phyloP scores from a whole-genome alignment of 2,888 invertebrate species.

The Lithosia quadra region DNA sequence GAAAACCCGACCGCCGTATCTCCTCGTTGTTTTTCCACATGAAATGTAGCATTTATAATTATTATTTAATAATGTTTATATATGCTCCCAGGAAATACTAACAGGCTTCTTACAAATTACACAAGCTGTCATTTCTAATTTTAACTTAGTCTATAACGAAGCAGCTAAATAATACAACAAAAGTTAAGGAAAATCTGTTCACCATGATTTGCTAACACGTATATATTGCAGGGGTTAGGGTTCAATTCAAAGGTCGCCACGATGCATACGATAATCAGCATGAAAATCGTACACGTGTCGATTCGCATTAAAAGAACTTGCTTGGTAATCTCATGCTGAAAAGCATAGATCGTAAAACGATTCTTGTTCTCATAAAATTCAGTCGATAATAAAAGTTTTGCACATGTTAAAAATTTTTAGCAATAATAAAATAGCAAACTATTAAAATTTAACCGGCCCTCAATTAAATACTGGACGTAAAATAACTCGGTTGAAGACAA shows the following conservation, averaged over 20 bases:
- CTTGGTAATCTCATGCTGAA: conserved; percentile 55
- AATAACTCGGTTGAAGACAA: background rate
- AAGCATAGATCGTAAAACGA: conserved; percentile 68
- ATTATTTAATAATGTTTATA: background rate
- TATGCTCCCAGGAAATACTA: conserved; percentile 4
- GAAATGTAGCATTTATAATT: conserved; percentile 12
- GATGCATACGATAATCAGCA: background rate
- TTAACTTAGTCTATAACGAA: background rate
- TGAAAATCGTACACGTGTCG: conserved; percentile 47
- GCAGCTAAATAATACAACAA: background rate
- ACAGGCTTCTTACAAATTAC: background rate
- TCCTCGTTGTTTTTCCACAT: conserved; percentile 21
- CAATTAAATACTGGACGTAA: background rate
- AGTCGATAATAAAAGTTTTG: conserved; percentile 63
- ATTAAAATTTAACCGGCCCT: background rate
- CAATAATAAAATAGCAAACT: background rate
- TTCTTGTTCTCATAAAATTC: conserved; percentile 62
- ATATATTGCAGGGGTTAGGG: background rate
- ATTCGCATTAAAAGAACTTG: conserved; percentile 46
- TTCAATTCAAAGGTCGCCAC: background rate
- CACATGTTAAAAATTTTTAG: conserved; percentile 30
- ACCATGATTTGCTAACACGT: background rate
- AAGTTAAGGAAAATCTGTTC: background rate
- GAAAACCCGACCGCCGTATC: conserved; percentile 8
- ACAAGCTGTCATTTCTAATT: conserved; percentile 3